These are phyloP conservation scores for Hartigia nigra DNA, from an alignment of 2,888 invertebrate genomes.

Conservation along the genomic window DNA sequence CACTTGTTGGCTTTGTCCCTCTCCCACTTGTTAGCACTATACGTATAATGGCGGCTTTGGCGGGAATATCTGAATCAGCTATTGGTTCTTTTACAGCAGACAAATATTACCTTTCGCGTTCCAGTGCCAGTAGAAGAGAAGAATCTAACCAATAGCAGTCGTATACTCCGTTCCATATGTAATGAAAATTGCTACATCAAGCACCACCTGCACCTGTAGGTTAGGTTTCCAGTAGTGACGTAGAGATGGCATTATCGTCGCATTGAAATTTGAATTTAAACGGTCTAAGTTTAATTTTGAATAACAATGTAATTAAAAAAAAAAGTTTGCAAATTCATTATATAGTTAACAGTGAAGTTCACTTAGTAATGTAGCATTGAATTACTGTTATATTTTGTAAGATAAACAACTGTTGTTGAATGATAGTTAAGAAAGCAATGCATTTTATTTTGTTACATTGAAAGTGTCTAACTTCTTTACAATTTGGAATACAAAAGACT, in stretches of 20 bases:
- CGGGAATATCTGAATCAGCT: constrained; percentile 1
- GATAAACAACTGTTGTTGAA: not conserved
- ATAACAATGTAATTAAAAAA: not conserved
- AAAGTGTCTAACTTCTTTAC: not conserved
- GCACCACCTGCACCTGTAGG: not conserved
- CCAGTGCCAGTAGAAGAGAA: not conserved
- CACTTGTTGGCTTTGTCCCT: constrained; percentile 3
- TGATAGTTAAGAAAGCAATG: not conserved
- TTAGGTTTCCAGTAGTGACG: not conserved
- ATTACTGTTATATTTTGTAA: not conserved
- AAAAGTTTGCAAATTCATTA: not conserved
- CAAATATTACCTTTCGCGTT: not conserved
- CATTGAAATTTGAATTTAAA: not conserved
- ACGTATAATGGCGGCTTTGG: constrained; percentile 1
- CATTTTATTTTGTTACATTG: not conserved
- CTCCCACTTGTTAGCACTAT: constrained; percentile 7
- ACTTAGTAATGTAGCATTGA: not conserved
- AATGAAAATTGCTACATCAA: not conserved
- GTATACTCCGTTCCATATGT: not conserved
- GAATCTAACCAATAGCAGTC: not conserved
- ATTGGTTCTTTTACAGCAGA: not conserved
- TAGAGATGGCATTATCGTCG: not conserved
- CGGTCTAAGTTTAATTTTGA: not conserved
- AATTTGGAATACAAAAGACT: not conserved
- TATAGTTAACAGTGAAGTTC: not conserved